Base-by-base conservation (phyloP, 2,113 vertebrate genomes). In the Guaruba guarouba region DNA sequence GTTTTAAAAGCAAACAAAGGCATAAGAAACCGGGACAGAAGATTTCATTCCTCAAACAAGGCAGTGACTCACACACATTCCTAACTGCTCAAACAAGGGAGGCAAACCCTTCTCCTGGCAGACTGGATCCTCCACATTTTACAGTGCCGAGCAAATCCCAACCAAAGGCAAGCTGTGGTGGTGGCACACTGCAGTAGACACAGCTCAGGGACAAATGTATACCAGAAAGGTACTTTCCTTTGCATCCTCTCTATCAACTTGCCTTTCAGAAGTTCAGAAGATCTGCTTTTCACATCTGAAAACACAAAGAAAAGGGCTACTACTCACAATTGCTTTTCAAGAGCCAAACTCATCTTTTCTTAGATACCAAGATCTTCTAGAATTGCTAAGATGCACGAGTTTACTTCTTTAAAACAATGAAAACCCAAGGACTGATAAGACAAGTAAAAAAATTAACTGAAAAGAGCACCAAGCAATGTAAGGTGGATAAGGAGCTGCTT, bases 31-130 rank as follows among this genome's bases (percentile, higher is more conserved):
- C 43, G 48, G 33, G 33, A 55, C 63, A 16, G 77, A 90, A 86
- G 64, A 48, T 75, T 94, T 86, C 23, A 6, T 61, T 86, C 69
- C 82, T 90, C 66, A 75, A 8, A 69, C 33, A 69, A 77, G 52
- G 64, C 95, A 82, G 69, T 66, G 80, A 91, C 91, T 97, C 92
- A 85, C 86, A 82, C 92, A 85, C 86, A 82, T 93, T 96, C 95
- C 89, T 25, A 27, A 66, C 57, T 70, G 66, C 78, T 37, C 74
- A 49, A 66, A 85, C 52, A 71, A 46, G 41, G 57, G 35, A 95
- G 57, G 62, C n/a, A 70, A 95, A 78, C 17, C 62, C 76, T 92
- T 46, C 71, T 82, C 86, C 70, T 14, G 80, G 57, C 73, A 79
- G 24, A 63, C 46, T 4, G 5, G 52, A 86, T 79, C 63, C 91